These are phyloP conservation scores for Oedothorax gibbosus DNA, from an alignment of 1,140 invertebrate genomes.

Conservation along the genomic window DNA sequence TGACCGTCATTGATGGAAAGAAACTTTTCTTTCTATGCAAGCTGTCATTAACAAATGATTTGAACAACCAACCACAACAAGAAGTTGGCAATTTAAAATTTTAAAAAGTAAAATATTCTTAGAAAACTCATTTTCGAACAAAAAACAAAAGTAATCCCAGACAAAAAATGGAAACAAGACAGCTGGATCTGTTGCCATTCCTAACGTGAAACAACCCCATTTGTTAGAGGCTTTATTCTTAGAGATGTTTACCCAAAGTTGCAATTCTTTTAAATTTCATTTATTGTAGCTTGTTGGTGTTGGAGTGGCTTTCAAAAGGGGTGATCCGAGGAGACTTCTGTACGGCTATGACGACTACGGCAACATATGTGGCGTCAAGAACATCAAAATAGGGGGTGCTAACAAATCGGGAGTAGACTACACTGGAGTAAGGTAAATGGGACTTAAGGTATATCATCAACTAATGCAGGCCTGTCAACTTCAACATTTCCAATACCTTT, in stretches of 20 bases:
- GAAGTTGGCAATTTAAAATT: background rate
- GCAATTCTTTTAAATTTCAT: background rate
- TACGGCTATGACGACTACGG: conserved; percentile 79
- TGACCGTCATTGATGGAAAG: too few relatives aligned
- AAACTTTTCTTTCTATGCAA: too few relatives aligned
- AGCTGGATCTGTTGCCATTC: background rate
- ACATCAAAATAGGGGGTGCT: conserved; percentile 66
- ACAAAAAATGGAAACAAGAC: too few relatives aligned
- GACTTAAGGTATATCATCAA: too few relatives aligned
- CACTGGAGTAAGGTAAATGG: conserved; percentile 61
- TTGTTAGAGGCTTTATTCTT: too few relatives aligned
- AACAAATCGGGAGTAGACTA: conserved; percentile 71
- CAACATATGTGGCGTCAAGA: conserved; percentile 75
- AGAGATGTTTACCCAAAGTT: too few relatives aligned
- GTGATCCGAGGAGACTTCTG: conserved; percentile 71
- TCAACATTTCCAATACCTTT: too few relatives aligned
- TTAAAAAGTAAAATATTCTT: background rate
- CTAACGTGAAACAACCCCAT: background rate
- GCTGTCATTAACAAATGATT: background rate
- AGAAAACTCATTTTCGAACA: too few relatives aligned
- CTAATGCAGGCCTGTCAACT: too few relatives aligned
- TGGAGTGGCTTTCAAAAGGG: conserved; percentile 32
- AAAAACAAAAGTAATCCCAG: too few relatives aligned
- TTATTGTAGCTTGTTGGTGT: conserved; percentile 9
- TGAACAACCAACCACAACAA: background rate